A percentile compares a stretch with the other conserved stretches of the same genome.
Evolutionary conservation across 2,797 vertebrate genomes (phyloP).

Genomic region (Semotilus atromaculatus): DNA sequence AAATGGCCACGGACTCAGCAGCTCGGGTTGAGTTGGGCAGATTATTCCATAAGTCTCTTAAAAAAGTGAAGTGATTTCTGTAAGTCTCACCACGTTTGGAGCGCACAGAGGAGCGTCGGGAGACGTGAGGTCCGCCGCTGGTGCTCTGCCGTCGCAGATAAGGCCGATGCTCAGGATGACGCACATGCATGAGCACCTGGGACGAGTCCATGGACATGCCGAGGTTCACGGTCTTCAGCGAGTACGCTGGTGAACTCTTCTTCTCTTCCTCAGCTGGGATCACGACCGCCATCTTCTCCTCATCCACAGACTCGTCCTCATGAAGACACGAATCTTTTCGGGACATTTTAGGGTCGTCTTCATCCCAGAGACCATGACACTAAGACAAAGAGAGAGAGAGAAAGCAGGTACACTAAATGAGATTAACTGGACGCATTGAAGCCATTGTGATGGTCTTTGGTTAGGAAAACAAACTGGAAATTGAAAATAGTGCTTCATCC

Average conservation of each 20-base stretch:
- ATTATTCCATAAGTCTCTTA: no score
- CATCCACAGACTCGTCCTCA: conserved; percentile 85
- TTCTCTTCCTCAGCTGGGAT: conserved; percentile 61
- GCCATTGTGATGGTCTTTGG: background rate
- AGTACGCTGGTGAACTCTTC: conserved; percentile 70
- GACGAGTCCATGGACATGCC: conserved; percentile 85
- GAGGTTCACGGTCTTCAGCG: conserved; percentile 87
- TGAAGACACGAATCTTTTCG: conserved; percentile 66
- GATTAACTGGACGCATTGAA: background rate
- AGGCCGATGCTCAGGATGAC: conserved; percentile 83
- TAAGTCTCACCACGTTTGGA: conserved; percentile 88
- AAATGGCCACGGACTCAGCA: no score
- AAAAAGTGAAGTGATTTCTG: background rate
- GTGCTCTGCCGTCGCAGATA: conserved; percentile 88
- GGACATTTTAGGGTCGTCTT: conserved; percentile 81
- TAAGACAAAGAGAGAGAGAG: conserved; percentile 58
- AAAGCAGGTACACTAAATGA: background rate
- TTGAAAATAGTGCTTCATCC: background rate
- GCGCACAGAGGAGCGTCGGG: conserved; percentile 85
- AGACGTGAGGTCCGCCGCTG: conserved; percentile 85
- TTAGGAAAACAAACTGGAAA: background rate
- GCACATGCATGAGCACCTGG: conserved; percentile 86
- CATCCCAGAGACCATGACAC: conserved; percentile 98
- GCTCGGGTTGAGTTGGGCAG: no score
- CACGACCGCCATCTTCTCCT: conserved; percentile 58